These are phyloP conservation scores for Hemitrygon akajei DNA, from an alignment of 2,797 vertebrate species.

Conservation along the genomic window DNA sequence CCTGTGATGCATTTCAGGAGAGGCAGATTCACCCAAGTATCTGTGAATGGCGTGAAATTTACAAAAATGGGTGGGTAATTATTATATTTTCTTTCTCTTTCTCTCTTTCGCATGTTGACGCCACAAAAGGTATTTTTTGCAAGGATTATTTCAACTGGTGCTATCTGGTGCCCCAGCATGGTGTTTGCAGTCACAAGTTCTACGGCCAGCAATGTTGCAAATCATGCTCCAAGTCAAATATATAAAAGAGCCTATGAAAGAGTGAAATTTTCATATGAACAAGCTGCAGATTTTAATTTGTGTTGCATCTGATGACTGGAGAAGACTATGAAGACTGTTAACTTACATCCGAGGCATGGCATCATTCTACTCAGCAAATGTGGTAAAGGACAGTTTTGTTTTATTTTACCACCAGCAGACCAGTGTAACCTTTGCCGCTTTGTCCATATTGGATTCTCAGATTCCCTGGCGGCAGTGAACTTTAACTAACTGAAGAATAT, in stretches of 20 bases:
- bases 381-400: not conserved
- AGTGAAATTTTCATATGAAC: not conserved
- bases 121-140: constrained; percentile 60
- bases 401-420: not conserved
- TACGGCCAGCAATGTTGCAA: constrained; percentile 79
- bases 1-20: not conserved
- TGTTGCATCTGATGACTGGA: constrained; percentile 3
- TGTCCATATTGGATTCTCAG: not conserved
- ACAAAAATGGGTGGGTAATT: not conserved
- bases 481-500: not conserved
- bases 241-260: constrained; percentile 50
- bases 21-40: too few relatives aligned
- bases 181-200: constrained; percentile 74
- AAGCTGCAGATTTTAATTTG: not conserved
- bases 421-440: not conserved
- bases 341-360: not conserved
- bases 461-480: not conserved
- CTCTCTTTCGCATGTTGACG: too few relatives aligned
- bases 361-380: constrained; percentile 12
- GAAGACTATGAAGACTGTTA: not conserved
- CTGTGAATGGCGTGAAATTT: not conserved
- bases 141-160: constrained; percentile 77
- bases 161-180: constrained; percentile 71
- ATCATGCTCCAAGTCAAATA: constrained; percentile 70
- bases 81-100: not conserved